Evolutionary conservation across 1,140 invertebrate species (phyloP), one percentile per base, ranked within the genome.

Genomic region (Zaprionus taronus): DNA sequence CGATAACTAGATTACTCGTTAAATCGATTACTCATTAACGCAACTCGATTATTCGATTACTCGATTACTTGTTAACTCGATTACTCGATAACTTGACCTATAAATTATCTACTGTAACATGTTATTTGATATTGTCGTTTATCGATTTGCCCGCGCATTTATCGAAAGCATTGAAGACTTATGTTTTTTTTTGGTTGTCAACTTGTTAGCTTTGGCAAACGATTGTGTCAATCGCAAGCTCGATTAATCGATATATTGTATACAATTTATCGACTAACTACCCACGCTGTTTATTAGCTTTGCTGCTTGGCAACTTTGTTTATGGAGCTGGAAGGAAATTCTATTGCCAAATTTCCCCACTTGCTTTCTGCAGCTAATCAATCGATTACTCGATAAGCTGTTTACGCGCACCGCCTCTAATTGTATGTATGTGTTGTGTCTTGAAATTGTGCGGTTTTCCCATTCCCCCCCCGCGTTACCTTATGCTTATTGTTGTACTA

Each of bases 311-410:
- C 5, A 62, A 26, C 41, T 31, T 14, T 17, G 5, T 26, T 7
- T 24, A 34, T 15, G 0, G 5, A 36, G 28, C n/a, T 3, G n/a
- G 7, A 3, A 2, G 17, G 28, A 22, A 49, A 51, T 51, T 15
- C 34, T 51, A 63, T 60, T 49, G 17, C 17, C 47, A n/a, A 15
- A 60, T 60, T 60, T 61, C 1, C 22, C 22, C 36, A 7, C 11
- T 28, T 28, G 2, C 6, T 28, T 15, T 12, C 2, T 47, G 34
- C 15, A 26, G 14, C 15, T 28, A 66, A 34, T 49, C 55, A 58
- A 58, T 67, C 65, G 65, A 67, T 67, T 67, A 58, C 20, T 69
- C 66, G 66, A 60, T 69, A 60, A 58, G 66, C 66, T 31, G 14
- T 36, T 65, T 28, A n/a, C 34, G 36, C 24, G 9, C 31, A 34